Evolutionary conservation across 2,888 invertebrate genomes (phyloP), one percentile per base, ranked within the genome.

Genomic region (Polyommatus iphigenia): DNA sequence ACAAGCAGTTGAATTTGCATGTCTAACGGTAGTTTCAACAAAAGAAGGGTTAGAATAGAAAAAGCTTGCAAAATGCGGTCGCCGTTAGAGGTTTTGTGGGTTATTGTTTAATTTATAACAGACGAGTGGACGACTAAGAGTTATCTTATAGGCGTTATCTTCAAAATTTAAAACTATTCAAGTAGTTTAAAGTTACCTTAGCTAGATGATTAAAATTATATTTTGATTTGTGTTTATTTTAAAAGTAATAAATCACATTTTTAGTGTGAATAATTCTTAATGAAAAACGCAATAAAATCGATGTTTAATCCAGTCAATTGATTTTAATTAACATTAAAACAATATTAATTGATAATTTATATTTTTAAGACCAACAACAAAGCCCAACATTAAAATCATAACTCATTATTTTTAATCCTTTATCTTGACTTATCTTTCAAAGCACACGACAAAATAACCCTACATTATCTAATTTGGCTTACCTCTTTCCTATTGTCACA

Each of bases 381-480:
- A 15, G 15, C 50, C 57, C 57, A 59, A 7, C 20, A 20, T 59
- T 59, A 54, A 18, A 59, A 59, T n/a, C 59, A 20, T 10, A 59
- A 59, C 54, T 54, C 46, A 18, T 20, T 8, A 59, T n/a, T 59
- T 8, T n/a, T 20, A 20, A n/a, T 59, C 20, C 54, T 59, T 59
- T 59, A 59, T 20, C 59, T n/a, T n/a, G n/a, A 4, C 20, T 24
- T 62, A 62, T 20, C 18, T 59, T 20, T 20, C 1, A 20, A n/a
- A 24, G n/a, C n/a, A n/a, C 5, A 29, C 24, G 62, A 13, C 24
- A 67, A 67, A 59, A 20, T 67, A 62, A 13, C 29, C 20, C 20
- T 15, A 67, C 20, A 24, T 62, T 15, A 67, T 32, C 67, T 67
- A 67, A 32, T 67, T 67, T 67, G 67, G 62, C 62, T 67, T 15